Percentiles rank a stretch among this genome's conserved stretches.
Conservation (phyloP, 2,888 invertebrate species). For the Panzeria rudis region DNA sequence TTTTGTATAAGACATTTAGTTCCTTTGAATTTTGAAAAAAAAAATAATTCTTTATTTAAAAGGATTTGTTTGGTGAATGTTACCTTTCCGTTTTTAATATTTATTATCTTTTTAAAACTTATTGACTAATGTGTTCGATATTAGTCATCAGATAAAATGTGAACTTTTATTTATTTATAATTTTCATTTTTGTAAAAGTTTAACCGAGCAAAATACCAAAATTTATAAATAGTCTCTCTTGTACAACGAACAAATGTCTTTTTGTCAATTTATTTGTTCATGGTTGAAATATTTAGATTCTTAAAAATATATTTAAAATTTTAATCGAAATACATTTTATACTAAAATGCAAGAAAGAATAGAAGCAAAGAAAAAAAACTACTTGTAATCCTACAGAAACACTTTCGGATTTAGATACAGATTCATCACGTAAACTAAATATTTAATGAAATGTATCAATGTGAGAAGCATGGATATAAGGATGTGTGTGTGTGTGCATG, state of each 20-base stretch:
- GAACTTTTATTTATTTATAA: not conserved
- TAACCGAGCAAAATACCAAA: slow-evolving; percentile 11
- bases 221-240: slow-evolving; percentile 45
- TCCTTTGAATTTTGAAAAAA: not conserved
- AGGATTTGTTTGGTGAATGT: not conserved
- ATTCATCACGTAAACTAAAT: slow-evolving; percentile 67
- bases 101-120: slow-evolving; percentile 25
- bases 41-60: not conserved
- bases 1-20: not conserved
- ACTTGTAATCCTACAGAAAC: slow-evolving; percentile 33
- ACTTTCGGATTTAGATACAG: slow-evolving; percentile 10
- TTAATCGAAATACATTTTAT: slow-evolving; percentile 49
- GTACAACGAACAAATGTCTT: slow-evolving; percentile 55
- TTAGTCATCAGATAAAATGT: slow-evolving; percentile 62
- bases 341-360: slow-evolving; percentile 16
- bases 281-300: slow-evolving; percentile 68
- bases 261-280: slow-evolving; percentile 72
- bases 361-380: not conserved
- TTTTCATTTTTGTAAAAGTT: not conserved
- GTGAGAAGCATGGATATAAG: slow-evolving; percentile 11
- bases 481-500: not conserved
- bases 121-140: slow-evolving; percentile 57
- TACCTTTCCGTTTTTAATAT: not conserved
- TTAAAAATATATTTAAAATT: slow-evolving; percentile 55
- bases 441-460: slow-evolving; percentile 64